Conservation (phyloP, 2,888 invertebrate species). For the Adela reaumurella region DNA sequence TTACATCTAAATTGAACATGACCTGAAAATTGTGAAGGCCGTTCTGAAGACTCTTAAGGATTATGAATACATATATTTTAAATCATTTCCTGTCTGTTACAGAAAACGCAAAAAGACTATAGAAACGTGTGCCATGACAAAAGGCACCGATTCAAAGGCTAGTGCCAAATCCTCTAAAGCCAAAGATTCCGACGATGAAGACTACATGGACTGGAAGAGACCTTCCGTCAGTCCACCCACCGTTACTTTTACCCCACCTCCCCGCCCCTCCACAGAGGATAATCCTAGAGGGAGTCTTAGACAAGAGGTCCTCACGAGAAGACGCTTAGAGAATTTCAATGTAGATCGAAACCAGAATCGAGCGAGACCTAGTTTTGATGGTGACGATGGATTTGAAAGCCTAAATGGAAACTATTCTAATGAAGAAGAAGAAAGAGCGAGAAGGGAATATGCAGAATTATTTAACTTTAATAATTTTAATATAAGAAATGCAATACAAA, state of each 20-base stretch:
- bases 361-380: conserved; percentile 33
- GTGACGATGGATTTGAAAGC: conserved; percentile 85
- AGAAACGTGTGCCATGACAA: background rate
- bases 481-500: too few species aligned
- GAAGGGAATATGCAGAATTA: too few species aligned
- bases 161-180: conserved; percentile 25
- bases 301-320: conserved; percentile 43
- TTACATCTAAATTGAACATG: too few species aligned
- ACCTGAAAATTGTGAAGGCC: too few species aligned
- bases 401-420: conserved; percentile 78
- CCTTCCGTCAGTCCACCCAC: conserved; percentile 34
- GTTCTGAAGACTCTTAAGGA: too few species aligned
- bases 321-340: conserved; percentile 43
- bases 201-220: conserved; percentile 48
- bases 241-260: conserved; percentile 44
- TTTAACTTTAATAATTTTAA: too few species aligned
- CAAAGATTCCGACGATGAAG: conserved; percentile 49
- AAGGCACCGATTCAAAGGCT: background rate
- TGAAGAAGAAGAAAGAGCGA: conserved; percentile 26
- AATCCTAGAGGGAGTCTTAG: too few species aligned
- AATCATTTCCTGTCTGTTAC: conserved; percentile 14
- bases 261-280: too few species aligned
- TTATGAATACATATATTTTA: too few species aligned
- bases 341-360: conserved; percentile 25
- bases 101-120: conserved; percentile 32